A percentile compares a stretch with the other conserved stretches of the same genome.
Conservation (phyloP, 30 jellyfish, hydroid and myxozoan genomes). For the Aurelia sp. region DNA sequence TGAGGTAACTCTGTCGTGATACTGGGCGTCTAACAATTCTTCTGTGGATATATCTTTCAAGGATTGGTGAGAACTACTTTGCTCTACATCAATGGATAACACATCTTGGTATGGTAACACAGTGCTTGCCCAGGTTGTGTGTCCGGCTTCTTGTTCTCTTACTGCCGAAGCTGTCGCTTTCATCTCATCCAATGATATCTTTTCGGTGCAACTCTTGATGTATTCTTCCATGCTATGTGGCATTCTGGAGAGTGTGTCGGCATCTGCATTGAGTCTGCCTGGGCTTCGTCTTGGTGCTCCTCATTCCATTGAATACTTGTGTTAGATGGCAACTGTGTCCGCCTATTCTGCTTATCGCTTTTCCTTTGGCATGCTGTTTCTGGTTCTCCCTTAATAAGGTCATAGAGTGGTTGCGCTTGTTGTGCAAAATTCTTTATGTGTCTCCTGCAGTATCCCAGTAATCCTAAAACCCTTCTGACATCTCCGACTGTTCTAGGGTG, state of each 20-base stretch:
- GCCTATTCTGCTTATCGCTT: not conserved
- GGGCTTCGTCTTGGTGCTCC: too few species aligned
- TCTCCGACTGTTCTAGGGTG: conserved; percentile 18
- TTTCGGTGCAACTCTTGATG: too few species aligned
- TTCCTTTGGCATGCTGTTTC: not conserved
- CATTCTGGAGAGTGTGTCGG: conserved; percentile 15
- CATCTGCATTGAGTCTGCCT: too few species aligned
- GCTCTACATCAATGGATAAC: not conserved
- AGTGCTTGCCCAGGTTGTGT: conserved; percentile 8
- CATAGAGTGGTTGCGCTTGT: conserved; percentile 10
- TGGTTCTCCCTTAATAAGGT: not conserved
- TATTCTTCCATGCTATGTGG: conserved; percentile 20
- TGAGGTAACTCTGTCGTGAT: not conserved
- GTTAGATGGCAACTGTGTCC: conserved; percentile 12
- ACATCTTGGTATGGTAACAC: not conserved
- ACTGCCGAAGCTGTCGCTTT: not conserved
- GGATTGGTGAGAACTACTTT: not conserved
- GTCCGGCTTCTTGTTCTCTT: not conserved
- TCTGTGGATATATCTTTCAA: not conserved
- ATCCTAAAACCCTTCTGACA: conserved; percentile 29
- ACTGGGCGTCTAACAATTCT: conserved; percentile 4
- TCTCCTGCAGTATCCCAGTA: conserved; percentile 41
- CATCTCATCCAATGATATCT: too few species aligned
- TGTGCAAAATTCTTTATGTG: conserved; percentile 21
- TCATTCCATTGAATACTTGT: conserved; percentile 7